phyloP scores from a whole-genome alignment of 2,797 vertebrate species.

The Pipistrellus pipistrellus region DNA sequence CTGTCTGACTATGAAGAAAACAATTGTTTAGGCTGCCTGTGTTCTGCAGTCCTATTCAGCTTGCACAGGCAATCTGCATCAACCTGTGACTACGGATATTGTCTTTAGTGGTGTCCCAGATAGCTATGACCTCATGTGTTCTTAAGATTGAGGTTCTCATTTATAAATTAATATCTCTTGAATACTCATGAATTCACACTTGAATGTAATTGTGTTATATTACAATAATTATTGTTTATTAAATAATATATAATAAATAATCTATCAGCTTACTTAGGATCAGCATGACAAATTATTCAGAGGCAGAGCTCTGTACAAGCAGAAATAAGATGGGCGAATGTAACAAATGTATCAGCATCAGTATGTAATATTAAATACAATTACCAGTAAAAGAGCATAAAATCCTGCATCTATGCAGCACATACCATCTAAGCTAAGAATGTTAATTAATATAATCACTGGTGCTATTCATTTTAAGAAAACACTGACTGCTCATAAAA shows the following conservation, averaged over 20 bases:
- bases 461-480: constrained; percentile 20
- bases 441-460: not conserved
- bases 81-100: constrained; percentile 85
- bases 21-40: constrained; percentile 80
- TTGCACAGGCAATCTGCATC: constrained; percentile 81
- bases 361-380: not conserved
- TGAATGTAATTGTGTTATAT: constrained; percentile 72
- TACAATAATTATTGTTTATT: constrained; percentile 80
- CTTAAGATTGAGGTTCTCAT: constrained; percentile 70
- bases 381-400: constrained; percentile 15
- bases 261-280: constrained; percentile 63
- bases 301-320: constrained; percentile 58
- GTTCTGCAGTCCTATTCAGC: constrained; percentile 73
- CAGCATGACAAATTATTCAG: constrained; percentile 44
- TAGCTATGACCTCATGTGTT: constrained; percentile 79
- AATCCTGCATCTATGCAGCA: not conserved
- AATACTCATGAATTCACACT: constrained; percentile 74
- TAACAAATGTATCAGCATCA: not conserved
- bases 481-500: not conserved
- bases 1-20: constrained; percentile 83
- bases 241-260: constrained; percentile 72
- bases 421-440: constrained; percentile 23
- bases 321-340: constrained; percentile 33
- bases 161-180: constrained; percentile 75
- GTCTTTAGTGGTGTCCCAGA: constrained; percentile 85